phyloP scores from a whole-genome alignment of 2,888 invertebrate species.

The Sminthurides aquaticus region DNA sequence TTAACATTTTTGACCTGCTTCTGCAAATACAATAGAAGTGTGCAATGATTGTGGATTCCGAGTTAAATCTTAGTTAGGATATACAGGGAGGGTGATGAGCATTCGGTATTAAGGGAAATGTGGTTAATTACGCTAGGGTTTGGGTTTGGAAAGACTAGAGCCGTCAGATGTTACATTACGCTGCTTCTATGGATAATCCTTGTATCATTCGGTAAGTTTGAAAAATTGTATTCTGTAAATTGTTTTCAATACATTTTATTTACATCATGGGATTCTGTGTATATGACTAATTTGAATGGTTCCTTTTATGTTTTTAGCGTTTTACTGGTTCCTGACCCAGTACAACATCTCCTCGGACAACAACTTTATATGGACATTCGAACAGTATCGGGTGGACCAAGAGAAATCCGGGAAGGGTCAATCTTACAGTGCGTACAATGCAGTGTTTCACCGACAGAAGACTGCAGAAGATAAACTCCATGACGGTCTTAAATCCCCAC shows the following conservation, averaged over 20 bases:
- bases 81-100: too few species aligned
- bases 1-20: too few species aligned
- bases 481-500: not conserved
- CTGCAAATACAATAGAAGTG: too few species aligned
- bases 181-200: conserved; percentile 41
- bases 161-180: conserved; percentile 38
- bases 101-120: conserved; percentile 4
- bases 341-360: not conserved
- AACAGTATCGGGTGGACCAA: conserved; percentile 12
- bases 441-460: not conserved
- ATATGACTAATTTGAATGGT: too few species aligned
- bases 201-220: conserved; percentile 36
- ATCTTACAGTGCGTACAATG: not conserved
- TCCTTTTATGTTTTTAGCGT: conserved; percentile 31
- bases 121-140: conserved; percentile 17
- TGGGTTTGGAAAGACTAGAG: conserved; percentile 18
- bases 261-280: not conserved
- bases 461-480: not conserved
- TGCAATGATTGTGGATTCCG: too few species aligned
- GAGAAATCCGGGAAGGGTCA: not conserved
- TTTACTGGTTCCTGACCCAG: conserved; percentile 38
- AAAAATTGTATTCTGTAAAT: too few species aligned
- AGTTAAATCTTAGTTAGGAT: too few species aligned
- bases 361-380: conserved; percentile 9
- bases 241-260: conserved; percentile 9